These are phyloP conservation scores for Parotocinclus haroldoi DNA, from an alignment of 2,797 vertebrate genomes.

Conservation along the genomic window DNA sequence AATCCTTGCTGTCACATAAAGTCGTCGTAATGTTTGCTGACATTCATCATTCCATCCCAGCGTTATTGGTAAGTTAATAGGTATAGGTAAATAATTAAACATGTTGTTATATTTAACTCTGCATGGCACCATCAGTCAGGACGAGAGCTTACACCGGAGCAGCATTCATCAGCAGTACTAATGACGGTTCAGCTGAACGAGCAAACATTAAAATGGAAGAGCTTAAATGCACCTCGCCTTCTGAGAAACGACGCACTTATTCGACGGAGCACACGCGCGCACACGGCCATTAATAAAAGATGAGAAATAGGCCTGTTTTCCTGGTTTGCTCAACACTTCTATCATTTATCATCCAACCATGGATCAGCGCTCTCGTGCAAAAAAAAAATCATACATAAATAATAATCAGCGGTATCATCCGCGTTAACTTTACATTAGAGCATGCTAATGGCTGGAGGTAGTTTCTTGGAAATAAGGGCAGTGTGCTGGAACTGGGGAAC, in stretches of 20 bases:
- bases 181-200: background rate
- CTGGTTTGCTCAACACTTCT: background rate
- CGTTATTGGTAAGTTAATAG: constrained; percentile 11
- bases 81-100: constrained; percentile 25
- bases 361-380: constrained; percentile 4
- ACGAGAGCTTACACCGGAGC: background rate
- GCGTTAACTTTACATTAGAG: background rate
- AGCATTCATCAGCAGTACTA: constrained; percentile 18
- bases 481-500: too few species aligned
- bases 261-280: background rate
- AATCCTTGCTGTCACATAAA: too few species aligned
- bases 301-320: constrained; percentile 21
- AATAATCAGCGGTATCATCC: background rate
- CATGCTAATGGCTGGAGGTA: too few species aligned
- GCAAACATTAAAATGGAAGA: constrained; percentile 3
- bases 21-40: too few species aligned
- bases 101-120: constrained; percentile 3
- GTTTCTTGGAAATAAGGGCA: too few species aligned
- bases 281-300: constrained; percentile 7
- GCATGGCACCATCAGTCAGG: constrained; percentile 9
- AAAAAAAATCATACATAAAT: constrained; percentile 10
- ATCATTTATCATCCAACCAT: background rate
- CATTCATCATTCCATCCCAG: background rate
- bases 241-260: constrained; percentile 15
- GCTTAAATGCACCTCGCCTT: constrained; percentile 8